Evolutionary conservation across 1,140 invertebrate genomes (phyloP), one percentile per base, ranked within the genome.

Genomic region (Doryteuthis pealeii): DNA sequence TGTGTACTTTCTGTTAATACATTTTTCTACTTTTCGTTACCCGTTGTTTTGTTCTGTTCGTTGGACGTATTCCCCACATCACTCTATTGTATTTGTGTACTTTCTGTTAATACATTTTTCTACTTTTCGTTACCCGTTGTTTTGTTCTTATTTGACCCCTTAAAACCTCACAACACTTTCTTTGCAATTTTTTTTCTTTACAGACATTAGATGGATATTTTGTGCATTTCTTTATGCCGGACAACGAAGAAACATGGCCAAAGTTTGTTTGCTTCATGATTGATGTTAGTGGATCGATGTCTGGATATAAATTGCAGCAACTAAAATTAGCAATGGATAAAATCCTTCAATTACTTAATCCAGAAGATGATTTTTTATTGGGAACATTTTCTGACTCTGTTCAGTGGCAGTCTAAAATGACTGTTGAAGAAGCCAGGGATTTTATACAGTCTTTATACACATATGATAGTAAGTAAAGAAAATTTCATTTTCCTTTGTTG

Each of bases 151-250:
- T n/a, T n/a, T n/a, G n/a, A n/a, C n/a, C n/a, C n/a, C n/a, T n/a
- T n/a, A n/a, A n/a, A n/a, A n/a, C n/a, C n/a, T n/a, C n/a, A n/a
- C n/a, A n/a, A n/a, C n/a, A n/a, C n/a, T n/a, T n/a, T n/a, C n/a
- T n/a, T n/a, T n/a, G n/a, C n/a, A n/a, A n/a, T n/a, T n/a, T n/a
- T n/a, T n/a, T n/a, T 18, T n/a, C n/a, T 70, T 66, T 77, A 4
- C 84, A 92, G 91, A 89, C 93, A 6, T 91, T 92, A 76, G 91
- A 93, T 78, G 93, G 93, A 0, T 93, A 93, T 85, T 94, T 94
- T 85, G 92, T 94, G 2, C 93, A 94, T 80, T 93, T 92, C 88
- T 92, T 93, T 79, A 90, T 92, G 2, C 92, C 92, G 2, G 76
- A 83, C n/a, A 85, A 85, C 45, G 84, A 93, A 70, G 54, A 78